Conservation (phyloP, 2,888 invertebrate species). For the Endotricha flammealis region DNA sequence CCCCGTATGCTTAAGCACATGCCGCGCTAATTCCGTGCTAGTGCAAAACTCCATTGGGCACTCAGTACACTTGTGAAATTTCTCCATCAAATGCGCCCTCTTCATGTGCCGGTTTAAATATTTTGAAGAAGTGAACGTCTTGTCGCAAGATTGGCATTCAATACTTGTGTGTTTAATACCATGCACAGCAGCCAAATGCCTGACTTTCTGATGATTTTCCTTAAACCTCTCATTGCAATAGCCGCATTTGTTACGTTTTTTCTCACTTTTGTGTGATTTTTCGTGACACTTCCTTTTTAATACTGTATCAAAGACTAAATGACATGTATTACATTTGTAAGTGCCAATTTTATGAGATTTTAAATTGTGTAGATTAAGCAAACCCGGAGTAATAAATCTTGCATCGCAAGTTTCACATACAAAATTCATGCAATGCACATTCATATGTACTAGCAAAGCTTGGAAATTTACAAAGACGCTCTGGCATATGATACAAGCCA, state of each 20-base stretch:
- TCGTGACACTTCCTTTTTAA: no score
- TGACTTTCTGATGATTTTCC: conserved; percentile 19
- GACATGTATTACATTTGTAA: no score
- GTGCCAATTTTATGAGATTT: no score
- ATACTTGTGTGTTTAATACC: conserved; percentile 25
- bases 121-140: conserved; percentile 27
- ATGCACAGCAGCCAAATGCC: conserved; percentile 29
- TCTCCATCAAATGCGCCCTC: conserved; percentile 47
- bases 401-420: no score
- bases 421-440: no score
- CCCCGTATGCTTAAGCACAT: conserved; percentile 47
- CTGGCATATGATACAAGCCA: no score
- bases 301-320: no score
- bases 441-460: no score
- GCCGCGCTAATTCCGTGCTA: conserved; percentile 26
- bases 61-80: conserved; percentile 45
- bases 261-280: no score
- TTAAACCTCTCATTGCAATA: conserved; percentile 23
- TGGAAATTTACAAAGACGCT: no score
- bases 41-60: conserved; percentile 52
- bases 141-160: conserved; percentile 41
- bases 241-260: not conserved
- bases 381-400: no score
- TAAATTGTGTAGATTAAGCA: no score
- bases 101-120: conserved; percentile 34